Conservation (phyloP, 2,113 vertebrate genomes). For the Chloropsis hardwickii region DNA sequence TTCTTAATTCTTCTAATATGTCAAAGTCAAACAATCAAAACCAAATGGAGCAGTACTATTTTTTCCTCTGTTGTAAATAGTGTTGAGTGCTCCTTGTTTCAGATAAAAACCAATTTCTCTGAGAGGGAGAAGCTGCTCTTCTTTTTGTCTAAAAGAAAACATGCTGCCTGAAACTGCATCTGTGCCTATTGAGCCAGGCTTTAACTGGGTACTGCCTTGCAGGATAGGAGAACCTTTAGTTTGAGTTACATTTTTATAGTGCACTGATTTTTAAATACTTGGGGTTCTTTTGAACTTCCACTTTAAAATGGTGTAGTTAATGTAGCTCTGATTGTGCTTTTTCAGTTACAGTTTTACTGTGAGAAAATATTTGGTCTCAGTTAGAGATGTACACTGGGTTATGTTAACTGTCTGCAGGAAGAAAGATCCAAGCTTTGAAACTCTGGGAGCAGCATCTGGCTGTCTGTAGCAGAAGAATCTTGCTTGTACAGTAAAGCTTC, state of each 20-base stretch:
- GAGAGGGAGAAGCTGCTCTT: neutral
- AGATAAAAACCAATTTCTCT: neutral
- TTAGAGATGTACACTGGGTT: neutral
- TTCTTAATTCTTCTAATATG: neutral
- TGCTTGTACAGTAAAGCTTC: conserved; percentile 60
- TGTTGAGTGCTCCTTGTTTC: neutral
- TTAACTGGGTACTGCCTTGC: neutral
- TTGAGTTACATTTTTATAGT: neutral
- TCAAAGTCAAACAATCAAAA: neutral
- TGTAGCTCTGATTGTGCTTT: neutral
- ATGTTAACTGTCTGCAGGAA: neutral
- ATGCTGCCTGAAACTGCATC: neutral
- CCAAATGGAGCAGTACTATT: neutral
- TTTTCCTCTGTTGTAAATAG: neutral
- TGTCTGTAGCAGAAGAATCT: neutral
- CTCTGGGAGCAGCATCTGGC: neutral
- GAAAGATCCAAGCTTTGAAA: neutral
- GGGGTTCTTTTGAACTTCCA: neutral
- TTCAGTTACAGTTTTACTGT: neutral
- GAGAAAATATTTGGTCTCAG: neutral
- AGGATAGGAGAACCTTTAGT: neutral
- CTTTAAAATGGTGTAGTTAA: neutral
- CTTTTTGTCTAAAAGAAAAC: neutral
- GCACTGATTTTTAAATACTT: neutral
- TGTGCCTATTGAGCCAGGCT: neutral